These are phyloP conservation scores for Epinephelus coioides DNA, from an alignment of 2,797 vertebrate species.

Conservation along the genomic window DNA sequence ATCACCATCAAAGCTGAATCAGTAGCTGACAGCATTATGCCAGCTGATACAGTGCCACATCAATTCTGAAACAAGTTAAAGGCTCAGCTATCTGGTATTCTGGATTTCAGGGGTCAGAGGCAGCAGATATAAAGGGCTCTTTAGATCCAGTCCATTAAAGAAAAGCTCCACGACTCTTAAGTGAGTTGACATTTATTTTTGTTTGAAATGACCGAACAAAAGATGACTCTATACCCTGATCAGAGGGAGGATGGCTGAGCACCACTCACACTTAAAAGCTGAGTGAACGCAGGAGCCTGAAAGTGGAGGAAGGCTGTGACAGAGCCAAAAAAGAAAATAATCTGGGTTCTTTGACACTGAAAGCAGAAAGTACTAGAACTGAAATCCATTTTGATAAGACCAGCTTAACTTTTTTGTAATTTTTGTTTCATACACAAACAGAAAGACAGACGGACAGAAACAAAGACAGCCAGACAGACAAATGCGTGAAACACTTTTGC, in stretches of 20 bases:
- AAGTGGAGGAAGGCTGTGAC: slow-evolving; percentile 4
- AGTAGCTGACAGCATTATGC: not conserved
- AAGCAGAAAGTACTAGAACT: not conserved
- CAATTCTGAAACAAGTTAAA: slow-evolving; percentile 2
- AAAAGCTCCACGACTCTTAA: not conserved
- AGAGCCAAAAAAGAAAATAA: not conserved
- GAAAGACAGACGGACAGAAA: too few species aligned
- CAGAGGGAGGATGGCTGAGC: not conserved
- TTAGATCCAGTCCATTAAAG: slow-evolving; percentile 25
- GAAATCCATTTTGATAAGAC: not conserved
- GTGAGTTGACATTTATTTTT: not conserved
- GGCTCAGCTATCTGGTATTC: not conserved
- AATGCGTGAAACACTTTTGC: too few species aligned
- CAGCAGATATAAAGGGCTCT: not conserved
- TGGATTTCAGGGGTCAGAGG: not conserved
- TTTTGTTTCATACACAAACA: too few species aligned
- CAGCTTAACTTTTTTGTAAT: not conserved
- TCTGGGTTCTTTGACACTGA: not conserved
- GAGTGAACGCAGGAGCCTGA: not conserved
- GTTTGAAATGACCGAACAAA: slow-evolving; percentile 1
- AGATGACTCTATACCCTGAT: not conserved
- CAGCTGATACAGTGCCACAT: not conserved
- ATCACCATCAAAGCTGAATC: slow-evolving; percentile 28
- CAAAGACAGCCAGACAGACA: too few species aligned
- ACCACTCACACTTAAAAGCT: slow-evolving; percentile 6